Evolutionary conservation across 2,113 vertebrate species (phyloP).

Genomic region (Gopherus evgoodei): DNA sequence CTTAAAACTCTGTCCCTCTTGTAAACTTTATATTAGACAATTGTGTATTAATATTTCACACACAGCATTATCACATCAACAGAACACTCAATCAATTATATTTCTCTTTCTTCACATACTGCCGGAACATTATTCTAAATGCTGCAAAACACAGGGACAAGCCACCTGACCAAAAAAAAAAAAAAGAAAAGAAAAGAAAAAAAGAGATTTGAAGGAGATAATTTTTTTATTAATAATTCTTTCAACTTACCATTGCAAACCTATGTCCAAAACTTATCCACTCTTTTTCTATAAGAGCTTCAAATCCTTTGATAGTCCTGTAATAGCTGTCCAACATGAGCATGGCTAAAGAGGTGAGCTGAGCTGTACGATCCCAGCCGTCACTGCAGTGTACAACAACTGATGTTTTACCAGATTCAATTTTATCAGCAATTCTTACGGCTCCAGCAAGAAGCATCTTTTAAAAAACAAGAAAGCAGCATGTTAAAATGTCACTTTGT

Average conservation of each 20-base stretch:
- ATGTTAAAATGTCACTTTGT: not conserved
- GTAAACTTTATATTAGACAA: not conserved
- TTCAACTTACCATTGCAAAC: constrained; percentile 89
- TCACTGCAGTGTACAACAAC: constrained; percentile 98
- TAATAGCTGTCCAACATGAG: constrained; percentile 96
- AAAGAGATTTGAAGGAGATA: not conserved
- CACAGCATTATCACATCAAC: not conserved
- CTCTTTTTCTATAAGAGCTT: constrained; percentile 95
- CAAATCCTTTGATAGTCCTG: constrained; percentile 93
- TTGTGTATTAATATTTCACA: not conserved
- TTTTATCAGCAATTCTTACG: constrained; percentile 91
- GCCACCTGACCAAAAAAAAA: not conserved
- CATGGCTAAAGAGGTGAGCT: constrained; percentile 95
- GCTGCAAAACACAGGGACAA: not conserved
- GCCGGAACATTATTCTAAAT: not conserved
- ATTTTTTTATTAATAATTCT: not conserved
- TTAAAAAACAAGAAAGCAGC: constrained; percentile 30
- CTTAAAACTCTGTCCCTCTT: not conserved
- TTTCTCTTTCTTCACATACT: not conserved
- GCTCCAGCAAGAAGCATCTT: constrained; percentile 92
- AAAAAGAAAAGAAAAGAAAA: too few relatives aligned
- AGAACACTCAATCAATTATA: not conserved
- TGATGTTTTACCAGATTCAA: constrained; percentile 94
- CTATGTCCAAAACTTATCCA: constrained; percentile 97
- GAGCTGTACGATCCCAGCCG: constrained; percentile 95